Base-by-base conservation (phyloP, 2,797 vertebrate species). In the Micromesistius poutassou region DNA sequence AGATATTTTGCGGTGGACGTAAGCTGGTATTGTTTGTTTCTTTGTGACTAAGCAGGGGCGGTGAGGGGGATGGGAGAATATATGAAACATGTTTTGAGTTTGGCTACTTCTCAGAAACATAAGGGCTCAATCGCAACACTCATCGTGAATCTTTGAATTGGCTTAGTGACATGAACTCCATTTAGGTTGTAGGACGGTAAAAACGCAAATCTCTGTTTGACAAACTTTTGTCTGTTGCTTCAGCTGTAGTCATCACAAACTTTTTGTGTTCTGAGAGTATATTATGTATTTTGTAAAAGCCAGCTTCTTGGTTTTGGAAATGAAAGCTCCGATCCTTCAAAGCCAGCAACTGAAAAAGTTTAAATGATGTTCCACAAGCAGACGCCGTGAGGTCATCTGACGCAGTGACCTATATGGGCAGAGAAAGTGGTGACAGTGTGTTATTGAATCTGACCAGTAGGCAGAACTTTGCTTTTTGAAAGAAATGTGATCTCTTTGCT, bases 101-200 rank as follows among this genome's bases (percentile, higher is more conserved):
- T 86, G 91, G 92, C 92, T 91, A 91, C 91, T 91, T 91, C 91
- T 93, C 91, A 90, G 90, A 92, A 93, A 93, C 90, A 92, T 92
- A 93, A 93, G 93, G 93, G 93, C 93, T 93, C 93, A 92, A 93
- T 93, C 92, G 93, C 93, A 93, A 93, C 93, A 92, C 91, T 92
- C 92, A 93, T 93, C 92, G 91, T 92, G 91, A 92, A 90, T 90
- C 90, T 92, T 91, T 93, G 89, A 91, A 93, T 93, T 92, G 93
- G 93, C 92, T 91, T 91, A 87, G 92, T 92, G 89, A 91, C 91
- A 93, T 91, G 30, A 89, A 89, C 86, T 91, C 89, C 87, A 89
- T 90, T 92, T 92, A 90, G 92, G 90, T 93, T 89, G 86, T 91
- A 90, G 88, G 89, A 85, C 83, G 87, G 89, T 89, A 89, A 91